A percentile compares a stretch with the other conserved stretches of the same genome.
Conservation (phyloP, 30 jellyfish, hydroid and myxozoan genomes). For the Chironex yamaguchii region DNA sequence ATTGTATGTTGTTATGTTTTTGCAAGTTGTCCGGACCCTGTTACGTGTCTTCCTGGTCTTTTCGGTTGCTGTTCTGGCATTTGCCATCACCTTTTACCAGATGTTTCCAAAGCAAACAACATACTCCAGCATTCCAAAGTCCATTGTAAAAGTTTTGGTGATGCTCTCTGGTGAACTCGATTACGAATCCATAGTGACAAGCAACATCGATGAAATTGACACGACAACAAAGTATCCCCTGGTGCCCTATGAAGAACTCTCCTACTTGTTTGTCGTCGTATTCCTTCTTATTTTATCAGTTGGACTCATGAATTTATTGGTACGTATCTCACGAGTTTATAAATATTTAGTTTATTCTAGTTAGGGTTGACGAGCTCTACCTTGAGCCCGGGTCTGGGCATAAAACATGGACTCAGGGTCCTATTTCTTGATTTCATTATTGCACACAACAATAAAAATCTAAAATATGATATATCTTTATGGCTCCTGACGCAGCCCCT, state of each 20-base stretch:
- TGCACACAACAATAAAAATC: no score
- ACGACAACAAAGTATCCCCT: background rate
- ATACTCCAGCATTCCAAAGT: slow-evolving; percentile 8
- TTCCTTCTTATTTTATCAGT: slow-evolving; percentile 52
- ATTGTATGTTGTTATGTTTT: slow-evolving; percentile 80
- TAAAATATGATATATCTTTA: no score
- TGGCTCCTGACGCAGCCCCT: no score
- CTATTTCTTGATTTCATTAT: no score
- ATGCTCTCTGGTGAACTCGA: slow-evolving; percentile 90
- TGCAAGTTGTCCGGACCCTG: slow-evolving; percentile 55
- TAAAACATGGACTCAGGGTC: no score
- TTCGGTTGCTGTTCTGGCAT: slow-evolving; percentile 50
- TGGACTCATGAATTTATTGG: slow-evolving; percentile 67
- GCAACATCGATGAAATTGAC: slow-evolving; percentile 33
- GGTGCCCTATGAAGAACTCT: slow-evolving; percentile 53
- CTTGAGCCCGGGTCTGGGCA: no score
- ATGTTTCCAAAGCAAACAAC: slow-evolving; percentile 62
- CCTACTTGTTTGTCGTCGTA: slow-evolving; percentile 48
- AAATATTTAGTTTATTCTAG: no score
- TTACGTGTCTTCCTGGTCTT: slow-evolving; percentile 68
- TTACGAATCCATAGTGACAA: slow-evolving; percentile 60
- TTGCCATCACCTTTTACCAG: slow-evolving; percentile 74
- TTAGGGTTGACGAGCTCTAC: no score
- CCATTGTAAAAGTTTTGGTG: slow-evolving; percentile 59
- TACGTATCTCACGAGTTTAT: no score